Evolutionary conservation across 2,888 invertebrate genomes (phyloP).

Genomic region (Mylabris sibirica): DNA sequence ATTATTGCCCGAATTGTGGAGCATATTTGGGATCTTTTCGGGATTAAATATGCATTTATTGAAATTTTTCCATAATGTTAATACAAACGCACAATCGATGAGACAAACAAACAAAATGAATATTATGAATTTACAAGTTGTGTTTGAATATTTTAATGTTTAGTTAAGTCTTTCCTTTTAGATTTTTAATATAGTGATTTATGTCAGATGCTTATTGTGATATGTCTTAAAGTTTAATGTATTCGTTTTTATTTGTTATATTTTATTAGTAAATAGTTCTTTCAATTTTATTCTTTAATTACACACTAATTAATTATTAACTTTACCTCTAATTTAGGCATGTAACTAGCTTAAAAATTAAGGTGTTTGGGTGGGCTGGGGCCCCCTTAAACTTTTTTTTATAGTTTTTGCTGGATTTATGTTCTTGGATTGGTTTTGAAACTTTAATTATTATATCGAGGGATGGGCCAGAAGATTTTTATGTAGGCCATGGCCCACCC

Average conservation of each 20-base stretch:
- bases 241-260: not conserved
- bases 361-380: too few relatives aligned
- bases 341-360: too few relatives aligned
- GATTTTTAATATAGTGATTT: not conserved
- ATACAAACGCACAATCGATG: not conserved
- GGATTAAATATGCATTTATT: constrained; percentile 32
- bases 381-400: too few relatives aligned
- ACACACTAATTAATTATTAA: too few relatives aligned
- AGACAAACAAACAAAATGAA: too few relatives aligned
- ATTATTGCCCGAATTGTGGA: constrained; percentile 63
- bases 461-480: too few relatives aligned
- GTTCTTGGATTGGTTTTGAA: too few relatives aligned
- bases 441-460: too few relatives aligned
- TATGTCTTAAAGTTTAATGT: not conserved
- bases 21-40: constrained; percentile 59
- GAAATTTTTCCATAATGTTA: not conserved
- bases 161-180: not conserved
- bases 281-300: not conserved
- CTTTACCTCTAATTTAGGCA: too few relatives aligned
- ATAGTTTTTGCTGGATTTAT: too few relatives aligned
- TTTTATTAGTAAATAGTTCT: not conserved
- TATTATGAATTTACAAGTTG: not conserved
- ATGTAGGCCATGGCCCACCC: too few relatives aligned
- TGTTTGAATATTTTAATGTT: not conserved
- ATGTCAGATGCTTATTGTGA: not conserved